phyloP scores from a whole-genome alignment of 1,140 invertebrate genomes.

The Lutraria rhynchaena region DNA sequence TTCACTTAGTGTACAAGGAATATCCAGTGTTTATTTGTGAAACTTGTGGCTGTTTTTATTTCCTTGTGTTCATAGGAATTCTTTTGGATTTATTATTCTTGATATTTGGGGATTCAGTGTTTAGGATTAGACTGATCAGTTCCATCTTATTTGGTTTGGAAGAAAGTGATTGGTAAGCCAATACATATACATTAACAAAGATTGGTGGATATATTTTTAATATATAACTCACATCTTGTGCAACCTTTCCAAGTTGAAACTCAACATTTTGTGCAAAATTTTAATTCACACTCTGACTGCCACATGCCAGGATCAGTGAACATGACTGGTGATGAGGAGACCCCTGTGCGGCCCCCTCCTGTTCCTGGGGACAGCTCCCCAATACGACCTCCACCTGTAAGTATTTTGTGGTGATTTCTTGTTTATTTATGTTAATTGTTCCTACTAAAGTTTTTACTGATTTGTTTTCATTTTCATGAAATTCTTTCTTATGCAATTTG shows the following conservation, averaged over 20 bases:
- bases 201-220: not conserved
- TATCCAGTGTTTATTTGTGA: no score
- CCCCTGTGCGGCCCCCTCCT: slow-evolving; percentile 12
- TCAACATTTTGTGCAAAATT: not conserved
- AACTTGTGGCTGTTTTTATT: no score
- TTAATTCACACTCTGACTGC: not conserved
- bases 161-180: no score
- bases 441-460: not conserved
- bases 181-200: not conserved
- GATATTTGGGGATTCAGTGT: no score
- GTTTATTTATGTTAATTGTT: not conserved
- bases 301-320: not conserved
- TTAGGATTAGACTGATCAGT: no score
- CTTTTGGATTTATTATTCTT: no score
- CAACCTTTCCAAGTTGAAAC: not conserved
- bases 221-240: slow-evolving; percentile 1
- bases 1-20: no score
- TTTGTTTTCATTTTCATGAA: not conserved
- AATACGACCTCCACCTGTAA: slow-evolving; percentile 34
- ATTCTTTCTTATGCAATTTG: no score
- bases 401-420: not conserved
- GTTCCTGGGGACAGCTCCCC: slow-evolving; percentile 28
- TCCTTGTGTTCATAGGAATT: no score
- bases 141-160: no score
- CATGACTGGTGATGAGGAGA: not conserved